Base-by-base conservation (phyloP, 2,888 invertebrate species). In the Apamea crenata region DNA sequence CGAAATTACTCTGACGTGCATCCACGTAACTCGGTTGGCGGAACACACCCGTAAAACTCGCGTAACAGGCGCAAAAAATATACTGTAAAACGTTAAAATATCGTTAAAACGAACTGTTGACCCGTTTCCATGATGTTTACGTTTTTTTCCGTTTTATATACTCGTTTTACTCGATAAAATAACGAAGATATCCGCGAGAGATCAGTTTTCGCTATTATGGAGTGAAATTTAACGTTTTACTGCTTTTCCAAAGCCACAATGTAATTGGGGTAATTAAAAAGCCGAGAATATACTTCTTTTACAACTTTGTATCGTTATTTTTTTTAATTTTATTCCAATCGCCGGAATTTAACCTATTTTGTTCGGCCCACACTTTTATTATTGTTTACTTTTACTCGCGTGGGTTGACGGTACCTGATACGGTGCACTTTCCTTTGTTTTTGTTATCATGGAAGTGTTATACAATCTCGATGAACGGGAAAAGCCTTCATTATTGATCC, bases 81-180 rank as follows among this genome's bases (percentile, higher is more conserved):
- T 89, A 89, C 88, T 80, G 85, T 80, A 66, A 85, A 91, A 89
- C 87, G 90, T 93, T 93, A 93, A 94, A 92, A 91, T 89, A 83
- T 91, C 93, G 89, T 94, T 93, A 93, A 94, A 91, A 82, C 89
- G 88, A 88, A 91, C 91, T 88, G 91, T 89, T 92, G 93, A 93
- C 94, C 93, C 86, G 91, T 86, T 91, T 91, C 59, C 85, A 80
- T 86, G 91, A 90, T 92, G 91, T 93, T 93, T 92, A 91, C 90
- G 47, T 47, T 81, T 90, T 89, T 84, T 90, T 87, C 78, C 85
- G 83, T 68, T 87, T 89, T 88, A 90, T 87, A 68, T 81, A 89
- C 90, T 86, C 80, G 66, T 83, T 80, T 84, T 73, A 83, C 63
- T 75, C 56, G 74, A 50, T 83, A 78, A 56, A 77, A 59, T 84